Percentiles rank a stretch among this genome's conserved stretches.
Evolutionary conservation across 2,888 invertebrate genomes (phyloP).

Genomic region (Chirona hameri): DNA sequence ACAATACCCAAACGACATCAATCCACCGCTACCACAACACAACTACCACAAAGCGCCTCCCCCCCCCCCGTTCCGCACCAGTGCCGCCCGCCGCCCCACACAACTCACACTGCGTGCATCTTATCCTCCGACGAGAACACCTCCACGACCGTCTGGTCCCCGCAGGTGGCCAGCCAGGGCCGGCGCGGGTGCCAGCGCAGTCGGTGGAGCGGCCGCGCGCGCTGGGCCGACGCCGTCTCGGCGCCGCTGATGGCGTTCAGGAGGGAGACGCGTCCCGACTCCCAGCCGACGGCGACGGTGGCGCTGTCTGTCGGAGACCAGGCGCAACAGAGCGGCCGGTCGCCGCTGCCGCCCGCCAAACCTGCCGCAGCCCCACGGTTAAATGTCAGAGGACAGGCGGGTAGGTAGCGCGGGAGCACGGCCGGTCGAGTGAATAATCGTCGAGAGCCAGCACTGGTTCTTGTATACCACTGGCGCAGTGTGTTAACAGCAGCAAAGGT

Average conservation of each 20-base stretch:
- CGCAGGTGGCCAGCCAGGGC: conserved; percentile 25
- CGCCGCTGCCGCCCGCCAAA: conserved; percentile 12
- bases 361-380: neutral
- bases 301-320: conserved; percentile 12
- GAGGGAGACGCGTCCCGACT: conserved; percentile 27
- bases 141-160: neutral
- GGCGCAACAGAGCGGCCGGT: neutral
- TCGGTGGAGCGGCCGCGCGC: neutral
- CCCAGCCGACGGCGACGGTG: conserved; percentile 25
- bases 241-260: neutral
- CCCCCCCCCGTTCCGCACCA: neutral
- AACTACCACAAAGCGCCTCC: neutral
- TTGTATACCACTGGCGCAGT: too few species aligned
- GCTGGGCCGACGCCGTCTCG: neutral
- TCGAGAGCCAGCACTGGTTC: too few species aligned
- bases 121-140: neutral
- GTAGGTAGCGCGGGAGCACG: too few species aligned
- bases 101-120: neutral
- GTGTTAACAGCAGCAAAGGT: too few species aligned
- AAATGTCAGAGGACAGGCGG: too few species aligned
- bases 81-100: too few species aligned
- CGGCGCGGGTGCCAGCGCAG: conserved; percentile 24
- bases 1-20: too few species aligned
- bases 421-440: too few species aligned
- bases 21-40: too few species aligned